Evolutionary conservation across 1,140 invertebrate genomes (phyloP), one percentile per base, ranked within the genome.

Genomic region (Drosophila tropicalis): DNA sequence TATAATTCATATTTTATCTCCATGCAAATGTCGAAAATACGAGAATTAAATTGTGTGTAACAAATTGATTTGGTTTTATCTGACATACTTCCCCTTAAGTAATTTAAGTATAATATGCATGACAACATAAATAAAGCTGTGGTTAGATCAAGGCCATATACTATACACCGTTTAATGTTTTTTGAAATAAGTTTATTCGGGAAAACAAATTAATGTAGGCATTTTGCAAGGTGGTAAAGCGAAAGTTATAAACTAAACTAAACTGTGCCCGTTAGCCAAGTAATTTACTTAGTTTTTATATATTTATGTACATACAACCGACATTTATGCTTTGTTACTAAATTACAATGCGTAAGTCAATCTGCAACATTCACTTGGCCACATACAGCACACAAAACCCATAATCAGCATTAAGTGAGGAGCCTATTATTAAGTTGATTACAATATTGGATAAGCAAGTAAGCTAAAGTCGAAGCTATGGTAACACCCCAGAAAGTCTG

Each of bases 351-450:
- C 84, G 83, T 87, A 79, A 65, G 67, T 32, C 47, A 29, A 47
- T 41, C 62, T 40, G 19, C 40, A 68, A 44, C 66, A 70, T 76
- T 76, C 54, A 76, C 76, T 75, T 57, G 29, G 12, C 5, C 2
- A 56, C 25, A 57, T 10, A 34, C 15, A 63, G 19, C 17, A 68
- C 74, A 61, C 41, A 58, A 66, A 74, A 80, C 85, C 72, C 67
- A 73, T 81, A 89, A 87, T 87, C 76, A 84, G 70, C 70, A 80
- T 84, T 84, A 70, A 81, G 60, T 40, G 39, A 74, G 10, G 54
- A 70, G 67, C 63, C 85, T 84, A 65, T 87, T 89, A 87, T 87
- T 89, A 87, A 70, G 60, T 78, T 89, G 84, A 87, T 87, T 87
- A 72, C 70, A 77, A 80, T 81, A 84, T 68, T 22, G 80, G 84